phyloP scores from a whole-genome alignment of 2,113 vertebrate genomes.

The Malurus melanocephalus region DNA sequence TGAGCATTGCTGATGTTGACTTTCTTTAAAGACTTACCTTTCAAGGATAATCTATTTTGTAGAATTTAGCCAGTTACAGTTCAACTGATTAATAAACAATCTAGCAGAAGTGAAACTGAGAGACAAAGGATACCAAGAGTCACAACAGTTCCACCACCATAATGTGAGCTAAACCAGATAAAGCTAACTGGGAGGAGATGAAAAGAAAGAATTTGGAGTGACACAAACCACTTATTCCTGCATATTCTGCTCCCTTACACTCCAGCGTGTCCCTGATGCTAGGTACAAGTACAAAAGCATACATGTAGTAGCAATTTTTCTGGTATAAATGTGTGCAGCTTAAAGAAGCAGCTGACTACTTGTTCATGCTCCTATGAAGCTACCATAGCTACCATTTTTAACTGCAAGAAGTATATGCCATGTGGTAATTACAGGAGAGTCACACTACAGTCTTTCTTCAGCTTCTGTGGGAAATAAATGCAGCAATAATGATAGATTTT shows the following conservation, averaged over 20 bases:
- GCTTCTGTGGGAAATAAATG: background rate
- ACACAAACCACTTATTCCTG: background rate
- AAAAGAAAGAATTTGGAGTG: background rate
- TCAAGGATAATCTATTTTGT: background rate
- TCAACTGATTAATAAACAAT: background rate
- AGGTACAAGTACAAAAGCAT: background rate
- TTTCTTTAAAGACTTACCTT: background rate
- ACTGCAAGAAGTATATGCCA: background rate
- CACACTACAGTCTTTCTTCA: background rate
- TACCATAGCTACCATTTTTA: background rate
- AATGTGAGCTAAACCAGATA: background rate
- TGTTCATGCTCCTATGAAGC: background rate
- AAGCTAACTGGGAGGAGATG: background rate
- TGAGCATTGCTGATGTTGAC: background rate
- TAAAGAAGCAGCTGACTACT: background rate
- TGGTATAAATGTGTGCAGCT: background rate
- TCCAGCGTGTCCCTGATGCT: background rate
- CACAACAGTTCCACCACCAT: background rate
- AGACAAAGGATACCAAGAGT: background rate
- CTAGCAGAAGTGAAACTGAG: background rate
- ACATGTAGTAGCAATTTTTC: background rate
- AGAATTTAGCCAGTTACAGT: background rate
- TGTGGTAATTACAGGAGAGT: background rate
- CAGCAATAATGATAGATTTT: background rate
- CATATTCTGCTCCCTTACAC: background rate